Conservation (phyloP, 2,113 vertebrate species). For the Corvus moneduloides region DNA sequence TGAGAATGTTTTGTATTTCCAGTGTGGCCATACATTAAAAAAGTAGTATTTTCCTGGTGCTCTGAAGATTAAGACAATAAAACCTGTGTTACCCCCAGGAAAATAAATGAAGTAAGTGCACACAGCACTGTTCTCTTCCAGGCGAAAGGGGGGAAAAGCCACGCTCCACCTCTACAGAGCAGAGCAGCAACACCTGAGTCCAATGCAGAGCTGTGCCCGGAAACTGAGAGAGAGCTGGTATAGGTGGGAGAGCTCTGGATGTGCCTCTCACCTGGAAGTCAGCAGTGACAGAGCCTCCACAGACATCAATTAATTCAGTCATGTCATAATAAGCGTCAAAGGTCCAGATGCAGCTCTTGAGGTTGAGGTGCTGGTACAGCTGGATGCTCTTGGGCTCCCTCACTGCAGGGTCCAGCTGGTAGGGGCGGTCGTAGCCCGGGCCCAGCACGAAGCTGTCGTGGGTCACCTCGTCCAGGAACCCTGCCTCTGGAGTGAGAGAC, state of each 20-base stretch:
- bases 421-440: slow-evolving; percentile 91
- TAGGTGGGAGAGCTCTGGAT: rapidly evolving
- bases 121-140: neutral
- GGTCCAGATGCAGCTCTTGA: slow-evolving; percentile 98
- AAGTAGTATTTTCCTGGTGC: neutral
- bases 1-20: neutral
- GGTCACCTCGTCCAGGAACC: slow-evolving; percentile 87
- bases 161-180: neutral
- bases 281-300: slow-evolving; percentile 91
- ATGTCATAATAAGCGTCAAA: slow-evolving; percentile 97
- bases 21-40: neutral
- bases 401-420: slow-evolving; percentile 87
- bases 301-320: slow-evolving; percentile 96
- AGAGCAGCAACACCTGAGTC: neutral
- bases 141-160: neutral
- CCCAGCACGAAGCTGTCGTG: slow-evolving; percentile 83
- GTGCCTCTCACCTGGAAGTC: slow-evolving; percentile 90
- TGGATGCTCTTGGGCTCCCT: slow-evolving; percentile 88
- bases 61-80: neutral
- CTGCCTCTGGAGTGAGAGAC: slow-evolving; percentile 76
- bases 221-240: neutral
- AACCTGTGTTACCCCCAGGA: neutral
- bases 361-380: slow-evolving; percentile 95
- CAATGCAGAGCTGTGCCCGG: neutral
- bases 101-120: neutral